phyloP scores from a whole-genome alignment of 30 jellyfish, hydroid and myxozoan species.

The Hydractinia symbiolongicarpus region DNA sequence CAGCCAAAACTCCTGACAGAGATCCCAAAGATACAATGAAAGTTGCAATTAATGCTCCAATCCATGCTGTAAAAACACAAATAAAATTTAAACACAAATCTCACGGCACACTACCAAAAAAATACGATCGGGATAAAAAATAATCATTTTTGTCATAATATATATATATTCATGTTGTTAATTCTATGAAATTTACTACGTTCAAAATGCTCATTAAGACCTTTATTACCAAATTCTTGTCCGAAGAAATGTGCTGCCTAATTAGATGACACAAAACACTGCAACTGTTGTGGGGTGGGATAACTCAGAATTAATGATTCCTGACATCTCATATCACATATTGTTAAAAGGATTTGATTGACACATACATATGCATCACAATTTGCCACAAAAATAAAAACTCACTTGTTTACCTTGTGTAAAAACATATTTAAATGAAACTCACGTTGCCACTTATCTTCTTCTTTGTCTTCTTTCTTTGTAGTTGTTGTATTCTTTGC shows the following conservation, averaged over 20 bases:
- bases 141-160: not conserved
- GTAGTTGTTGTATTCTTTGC: slow-evolving; percentile 10
- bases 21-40: slow-evolving; percentile 59
- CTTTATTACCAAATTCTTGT: too few species aligned
- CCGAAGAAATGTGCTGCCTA: too few species aligned
- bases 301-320: too few species aligned
- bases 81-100: not conserved
- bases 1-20: slow-evolving; percentile 55
- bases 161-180: not conserved
- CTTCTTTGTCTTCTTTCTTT: slow-evolving; percentile 28
- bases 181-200: too few species aligned
- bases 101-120: not conserved
- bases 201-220: too few species aligned
- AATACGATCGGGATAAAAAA: not conserved
- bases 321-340: too few species aligned
- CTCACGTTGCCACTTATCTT: slow-evolving; percentile 67
- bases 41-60: slow-evolving; percentile 53
- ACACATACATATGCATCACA: too few species aligned
- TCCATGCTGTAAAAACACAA: slow-evolving; percentile 56
- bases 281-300: too few species aligned
- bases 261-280: too few species aligned
- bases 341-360: too few species aligned
- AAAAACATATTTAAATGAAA: not conserved
- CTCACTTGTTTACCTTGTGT: too few species aligned
- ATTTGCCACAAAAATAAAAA: too few species aligned